Conservation (phyloP, 2,888 invertebrate genomes). For the Tethea ocularis region DNA sequence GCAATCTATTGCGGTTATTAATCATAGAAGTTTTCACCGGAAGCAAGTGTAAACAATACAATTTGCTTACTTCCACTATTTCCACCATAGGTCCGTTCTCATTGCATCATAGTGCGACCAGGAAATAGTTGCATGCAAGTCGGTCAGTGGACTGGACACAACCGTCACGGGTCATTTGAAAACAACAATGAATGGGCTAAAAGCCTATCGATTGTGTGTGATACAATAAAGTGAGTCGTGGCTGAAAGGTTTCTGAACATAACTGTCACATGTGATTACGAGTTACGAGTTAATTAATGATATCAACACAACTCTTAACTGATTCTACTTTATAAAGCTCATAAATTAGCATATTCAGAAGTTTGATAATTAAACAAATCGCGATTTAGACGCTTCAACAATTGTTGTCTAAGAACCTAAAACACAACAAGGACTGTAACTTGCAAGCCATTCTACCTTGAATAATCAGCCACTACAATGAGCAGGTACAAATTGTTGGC, state of each 20-base stretch:
- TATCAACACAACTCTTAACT: no score
- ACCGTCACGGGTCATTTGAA: constrained; percentile 39
- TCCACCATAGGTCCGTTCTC: constrained; percentile 28
- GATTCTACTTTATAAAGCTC: no score
- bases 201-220: constrained; percentile 25
- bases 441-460: constrained; percentile 6
- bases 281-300: no score
- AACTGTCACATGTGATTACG: constrained; percentile 1
- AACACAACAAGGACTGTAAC: not conserved
- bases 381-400: no score
- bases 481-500: constrained; percentile 5
- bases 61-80: constrained; percentile 25
- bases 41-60: constrained; percentile 11
- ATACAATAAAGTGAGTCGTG: constrained; percentile 26
- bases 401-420: not conserved
- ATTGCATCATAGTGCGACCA: constrained; percentile 29
- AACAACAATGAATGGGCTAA: constrained; percentile 35
- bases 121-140: constrained; percentile 40
- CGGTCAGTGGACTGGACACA: constrained; percentile 27
- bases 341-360: no score
- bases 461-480: not conserved
- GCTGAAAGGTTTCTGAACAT: not conserved
- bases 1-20: constrained; percentile 7
- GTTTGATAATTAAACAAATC: no score
- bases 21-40: constrained; percentile 6